A percentile compares a stretch with the other conserved stretches of the same genome.
Evolutionary conservation across 2,113 vertebrate genomes (phyloP).

Genomic region (Lamprologus sp.): DNA sequence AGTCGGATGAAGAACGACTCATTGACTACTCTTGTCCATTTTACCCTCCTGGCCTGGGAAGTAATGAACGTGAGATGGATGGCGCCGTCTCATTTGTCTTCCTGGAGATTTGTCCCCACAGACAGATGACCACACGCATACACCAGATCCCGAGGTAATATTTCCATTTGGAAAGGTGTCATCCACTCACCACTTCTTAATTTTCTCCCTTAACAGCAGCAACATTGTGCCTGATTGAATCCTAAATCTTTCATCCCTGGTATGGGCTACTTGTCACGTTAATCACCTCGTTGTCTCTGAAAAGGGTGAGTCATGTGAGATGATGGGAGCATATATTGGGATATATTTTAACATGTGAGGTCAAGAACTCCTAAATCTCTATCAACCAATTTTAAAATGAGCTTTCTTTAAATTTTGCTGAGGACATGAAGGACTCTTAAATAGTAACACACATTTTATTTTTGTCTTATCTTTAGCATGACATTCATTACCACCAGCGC

Average conservation of each 20-base stretch:
- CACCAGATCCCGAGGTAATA: slow-evolving; percentile 17
- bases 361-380: not conserved
- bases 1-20: slow-evolving; percentile 21
- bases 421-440: not conserved
- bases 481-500: not conserved
- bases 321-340: not conserved
- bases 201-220: slow-evolving; percentile 40
- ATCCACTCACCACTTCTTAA: slow-evolving; percentile 27
- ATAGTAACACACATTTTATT: not conserved
- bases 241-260: slow-evolving; percentile 49
- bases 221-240: slow-evolving; percentile 48
- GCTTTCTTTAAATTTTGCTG: not conserved
- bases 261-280: not conserved
- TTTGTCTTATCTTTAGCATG: not conserved
- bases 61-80: slow-evolving; percentile 45
- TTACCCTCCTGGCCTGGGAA: not conserved
- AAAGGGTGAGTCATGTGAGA: not conserved
- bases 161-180: slow-evolving; percentile 47
- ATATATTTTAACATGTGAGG: not conserved
- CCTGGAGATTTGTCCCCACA: not conserved
- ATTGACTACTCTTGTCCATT: slow-evolving; percentile 8
- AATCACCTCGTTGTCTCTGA: slow-evolving; percentile 18
- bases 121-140: slow-evolving; percentile 13
- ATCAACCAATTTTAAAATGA: not conserved
- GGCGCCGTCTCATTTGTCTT: not conserved